Base-by-base conservation (phyloP, 2,888 invertebrate species). In the Papilio protenor region DNA sequence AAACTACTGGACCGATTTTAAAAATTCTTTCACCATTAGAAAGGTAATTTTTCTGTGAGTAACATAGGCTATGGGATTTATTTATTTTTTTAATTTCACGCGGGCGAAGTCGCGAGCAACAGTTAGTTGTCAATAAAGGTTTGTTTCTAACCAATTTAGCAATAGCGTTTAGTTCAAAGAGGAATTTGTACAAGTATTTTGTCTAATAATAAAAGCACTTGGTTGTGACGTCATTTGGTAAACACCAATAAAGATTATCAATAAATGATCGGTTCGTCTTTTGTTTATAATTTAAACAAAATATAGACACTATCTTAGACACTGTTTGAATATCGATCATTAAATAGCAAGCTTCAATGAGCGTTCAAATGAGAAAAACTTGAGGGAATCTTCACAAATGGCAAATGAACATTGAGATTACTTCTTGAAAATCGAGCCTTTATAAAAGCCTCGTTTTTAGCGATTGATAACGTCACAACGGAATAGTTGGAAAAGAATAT, bases 371-470 rank as follows among this genome's bases (percentile, higher is more conserved):
- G 64, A 64, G 33, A 59, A 61, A 64, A 64, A 33, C 64, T 64
- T 33, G 33, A 64, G 11, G 14, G 64, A 33, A 64, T 18, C 64
- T 33, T 33, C 33, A 64, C 33, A 64, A 64, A 33, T 33, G 10
- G 33, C 8, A 64, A 33, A 64, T 33, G 64, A 64, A 64, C 64
- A 64, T 18, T 33, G 64, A 33, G 64, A 64, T 33, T 64, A 27
- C 23, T 23, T 64, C 59, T 61, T 27, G 64, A 64, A 64, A 64
- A 64, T 64, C 33, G 16, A 64, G 33, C 64, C 33, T 21, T 64
- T 33, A 8, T 0, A 14, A 16, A 33, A 33, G 33, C 33, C 64
- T 33, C 33, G 1, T 33, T 64, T 33, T 64, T 10, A 33, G 8
- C 21, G 27, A 10, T 33, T 64, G 33, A 33, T 33, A 64, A 33